Conservation (phyloP, 2,888 invertebrate species). For the Brenthis daphne region DNA sequence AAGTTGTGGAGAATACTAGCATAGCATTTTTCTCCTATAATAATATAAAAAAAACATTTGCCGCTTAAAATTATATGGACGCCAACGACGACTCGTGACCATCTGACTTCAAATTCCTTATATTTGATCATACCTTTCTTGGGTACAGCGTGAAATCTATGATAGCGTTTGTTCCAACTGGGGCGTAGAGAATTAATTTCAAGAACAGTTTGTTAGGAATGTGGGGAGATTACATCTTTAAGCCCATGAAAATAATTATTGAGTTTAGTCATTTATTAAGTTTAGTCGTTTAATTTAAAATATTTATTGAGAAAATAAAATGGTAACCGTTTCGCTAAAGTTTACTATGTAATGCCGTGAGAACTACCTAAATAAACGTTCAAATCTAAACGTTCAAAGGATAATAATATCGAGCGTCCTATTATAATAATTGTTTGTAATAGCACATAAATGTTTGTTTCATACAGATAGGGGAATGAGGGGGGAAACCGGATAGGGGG, state of each 20-base stretch:
- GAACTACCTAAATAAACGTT: no score
- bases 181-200: constrained; percentile 25
- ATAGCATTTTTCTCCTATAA: constrained; percentile 1
- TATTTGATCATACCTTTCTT: constrained; percentile 30
- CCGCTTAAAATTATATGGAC: constrained; percentile 16
- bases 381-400: no score
- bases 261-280: background rate
- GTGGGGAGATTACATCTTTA: constrained; percentile 3
- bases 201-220: constrained; percentile 20
- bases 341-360: no score
- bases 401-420: no score
- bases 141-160: constrained; percentile 35
- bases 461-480: no score
- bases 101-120: constrained; percentile 31
- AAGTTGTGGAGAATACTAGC: background rate
- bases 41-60: no score
- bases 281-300: background rate
- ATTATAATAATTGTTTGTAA: no score
- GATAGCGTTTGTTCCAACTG: constrained; percentile 30
- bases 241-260: background rate
- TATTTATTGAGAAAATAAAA: no score
- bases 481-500: no score
- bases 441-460: no score
- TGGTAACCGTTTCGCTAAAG: no score
- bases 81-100: constrained; percentile 27